phyloP scores from a whole-genome alignment of 1,140 invertebrate genomes.

The Coboldia fuscipes region DNA sequence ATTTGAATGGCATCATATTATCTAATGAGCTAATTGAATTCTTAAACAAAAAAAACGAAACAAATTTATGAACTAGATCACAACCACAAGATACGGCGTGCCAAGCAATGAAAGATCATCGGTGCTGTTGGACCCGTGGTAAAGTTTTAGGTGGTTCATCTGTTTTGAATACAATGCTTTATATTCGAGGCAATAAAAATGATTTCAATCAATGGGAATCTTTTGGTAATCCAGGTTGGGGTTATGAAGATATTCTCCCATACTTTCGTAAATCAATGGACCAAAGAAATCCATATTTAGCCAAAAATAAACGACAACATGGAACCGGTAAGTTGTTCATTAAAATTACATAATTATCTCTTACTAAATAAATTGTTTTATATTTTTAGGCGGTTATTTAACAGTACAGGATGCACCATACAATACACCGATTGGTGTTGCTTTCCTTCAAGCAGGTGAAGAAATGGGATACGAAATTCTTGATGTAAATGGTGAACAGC shows the following conservation, averaged over 20 bases:
- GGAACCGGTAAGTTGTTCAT: slow-evolving; percentile 27
- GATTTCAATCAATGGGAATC: slow-evolving; percentile 82
- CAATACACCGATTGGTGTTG: slow-evolving; percentile 55
- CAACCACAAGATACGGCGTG: slow-evolving; percentile 68
- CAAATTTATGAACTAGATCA: slow-evolving; percentile 26
- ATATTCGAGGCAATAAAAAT: slow-evolving; percentile 70
- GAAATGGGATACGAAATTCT: slow-evolving; percentile 75
- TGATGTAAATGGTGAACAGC: slow-evolving; percentile 54
- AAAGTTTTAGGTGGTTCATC: slow-evolving; percentile 72
- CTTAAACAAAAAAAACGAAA: background rate
- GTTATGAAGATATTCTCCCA: slow-evolving; percentile 62
- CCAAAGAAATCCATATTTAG: slow-evolving; percentile 60
- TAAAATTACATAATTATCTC: background rate
- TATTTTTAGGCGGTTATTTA: slow-evolving; percentile 45
- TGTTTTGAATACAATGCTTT: slow-evolving; percentile 76
- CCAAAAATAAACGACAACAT: slow-evolving; percentile 44
- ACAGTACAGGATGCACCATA: slow-evolving; percentile 62
- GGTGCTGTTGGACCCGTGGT: slow-evolving; percentile 67
- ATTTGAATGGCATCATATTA: too few relatives aligned
- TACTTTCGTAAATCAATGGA: slow-evolving; percentile 79
- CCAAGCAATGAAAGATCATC: slow-evolving; percentile 56
- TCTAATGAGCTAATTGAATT: too few relatives aligned
- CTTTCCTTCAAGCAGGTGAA: slow-evolving; percentile 68
- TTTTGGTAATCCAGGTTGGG: slow-evolving; percentile 76
- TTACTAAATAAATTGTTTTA: background rate